Percentiles rank a stretch among this genome's conserved stretches.
Evolutionary conservation across 2,888 invertebrate genomes (phyloP).

Genomic region (Coelinius sp.): DNA sequence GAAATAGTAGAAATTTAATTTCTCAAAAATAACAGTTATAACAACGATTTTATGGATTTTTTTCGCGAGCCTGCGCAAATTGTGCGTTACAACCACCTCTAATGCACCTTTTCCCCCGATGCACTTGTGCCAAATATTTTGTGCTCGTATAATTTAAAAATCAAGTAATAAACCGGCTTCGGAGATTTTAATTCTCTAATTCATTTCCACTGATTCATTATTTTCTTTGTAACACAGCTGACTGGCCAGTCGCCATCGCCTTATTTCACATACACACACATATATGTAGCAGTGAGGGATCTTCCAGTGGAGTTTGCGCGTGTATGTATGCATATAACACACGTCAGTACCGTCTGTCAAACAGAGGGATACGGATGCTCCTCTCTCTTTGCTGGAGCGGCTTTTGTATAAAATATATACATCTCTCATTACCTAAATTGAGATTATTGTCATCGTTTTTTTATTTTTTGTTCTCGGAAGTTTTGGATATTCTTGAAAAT

Average conservation of each 20-base stretch:
- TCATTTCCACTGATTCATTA: background rate
- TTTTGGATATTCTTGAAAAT: background rate
- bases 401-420: background rate
- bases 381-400: too few species aligned
- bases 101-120: slow-evolving; percentile 21
- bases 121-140: slow-evolving; percentile 7
- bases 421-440: too few species aligned
- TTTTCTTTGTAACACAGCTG: background rate
- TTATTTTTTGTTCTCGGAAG: background rate
- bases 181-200: background rate
- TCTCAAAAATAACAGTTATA: background rate
- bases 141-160: background rate
- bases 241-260: background rate
- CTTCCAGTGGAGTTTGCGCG: slow-evolving; percentile 42
- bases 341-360: slow-evolving; percentile 44
- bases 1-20: too few species aligned
- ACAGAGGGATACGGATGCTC: slow-evolving; percentile 42
- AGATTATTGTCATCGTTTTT: too few species aligned
- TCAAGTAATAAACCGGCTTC: background rate
- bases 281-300: too few species aligned
- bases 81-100: slow-evolving; percentile 34
- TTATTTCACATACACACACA: slow-evolving; percentile 10
- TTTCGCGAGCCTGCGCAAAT: slow-evolving; percentile 60
- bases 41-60: slow-evolving; percentile 61
- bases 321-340: slow-evolving; percentile 28